Conservation (phyloP, 1,140 invertebrate genomes). For the Trachymyrmex cornetzi region DNA sequence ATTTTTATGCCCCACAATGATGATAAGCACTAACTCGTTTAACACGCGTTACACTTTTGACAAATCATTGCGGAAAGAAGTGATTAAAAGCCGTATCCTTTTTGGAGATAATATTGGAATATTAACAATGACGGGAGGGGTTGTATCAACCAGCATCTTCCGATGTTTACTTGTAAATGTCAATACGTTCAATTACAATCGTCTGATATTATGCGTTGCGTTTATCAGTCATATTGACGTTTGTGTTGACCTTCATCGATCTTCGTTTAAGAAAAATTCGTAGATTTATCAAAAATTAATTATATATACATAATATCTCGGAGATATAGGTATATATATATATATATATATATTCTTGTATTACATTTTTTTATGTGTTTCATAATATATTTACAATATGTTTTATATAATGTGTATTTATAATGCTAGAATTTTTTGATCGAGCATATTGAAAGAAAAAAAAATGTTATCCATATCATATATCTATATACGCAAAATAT, state of each 20-base stretch:
- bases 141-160: background rate
- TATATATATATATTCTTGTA: background rate
- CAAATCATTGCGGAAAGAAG: background rate
- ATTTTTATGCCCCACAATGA: background rate
- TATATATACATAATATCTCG: background rate
- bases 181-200: background rate
- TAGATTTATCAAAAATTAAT: background rate
- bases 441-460: background rate
- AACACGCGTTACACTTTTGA: background rate
- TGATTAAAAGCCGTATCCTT: background rate
- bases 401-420: background rate
- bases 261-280: background rate
- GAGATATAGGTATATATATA: background rate
- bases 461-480: background rate
- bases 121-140: background rate
- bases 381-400: no score
- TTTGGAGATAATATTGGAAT: background rate
- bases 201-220: background rate
- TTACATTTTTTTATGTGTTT: background rate
- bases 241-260: background rate
- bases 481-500: background rate
- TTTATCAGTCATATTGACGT: background rate
- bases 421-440: background rate
- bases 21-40: background rate
- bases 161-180: background rate